A percentile compares a stretch with the other conserved stretches of the same genome.
Evolutionary conservation across 2,888 invertebrate genomes (phyloP).

Genomic region (Phania funesta): DNA sequence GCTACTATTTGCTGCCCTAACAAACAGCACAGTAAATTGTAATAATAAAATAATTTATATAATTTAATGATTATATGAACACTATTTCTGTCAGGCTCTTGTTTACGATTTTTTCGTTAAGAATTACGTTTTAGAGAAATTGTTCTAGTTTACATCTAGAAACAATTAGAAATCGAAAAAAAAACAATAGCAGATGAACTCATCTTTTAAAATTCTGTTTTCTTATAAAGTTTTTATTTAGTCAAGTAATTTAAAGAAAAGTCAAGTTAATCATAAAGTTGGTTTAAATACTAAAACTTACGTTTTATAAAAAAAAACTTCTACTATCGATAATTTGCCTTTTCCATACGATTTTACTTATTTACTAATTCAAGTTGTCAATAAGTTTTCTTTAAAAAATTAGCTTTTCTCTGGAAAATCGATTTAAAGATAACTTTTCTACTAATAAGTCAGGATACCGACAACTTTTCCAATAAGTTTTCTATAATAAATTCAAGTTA

Average conservation of each 20-base stretch:
- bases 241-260: background rate
- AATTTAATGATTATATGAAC: constrained; percentile 7
- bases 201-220: background rate
- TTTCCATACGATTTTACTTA: too few species aligned
- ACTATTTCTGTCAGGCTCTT: background rate
- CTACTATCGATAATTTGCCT: too few species aligned
- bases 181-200: background rate
- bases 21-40: constrained; percentile 21
- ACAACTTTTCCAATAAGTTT: background rate
- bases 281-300: too few species aligned
- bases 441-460: too few species aligned
- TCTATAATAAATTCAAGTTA: background rate
- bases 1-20: background rate
- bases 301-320: too few species aligned
- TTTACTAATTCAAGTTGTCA: background rate
- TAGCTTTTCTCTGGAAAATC: too few species aligned
- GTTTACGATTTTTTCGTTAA: background rate
- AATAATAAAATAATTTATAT: constrained; percentile 25
- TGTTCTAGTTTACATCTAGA: constrained; percentile 12
- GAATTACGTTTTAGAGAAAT: background rate
- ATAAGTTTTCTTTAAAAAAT: background rate
- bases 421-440: background rate
- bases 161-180: background rate
- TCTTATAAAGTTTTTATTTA: background rate
- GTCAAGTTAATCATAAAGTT: too few species aligned